A percentile compares a stretch with the other conserved stretches of the same genome.
Evolutionary conservation across 2,797 vertebrate genomes (phyloP).

Genomic region (Enoplosus armatus): DNA sequence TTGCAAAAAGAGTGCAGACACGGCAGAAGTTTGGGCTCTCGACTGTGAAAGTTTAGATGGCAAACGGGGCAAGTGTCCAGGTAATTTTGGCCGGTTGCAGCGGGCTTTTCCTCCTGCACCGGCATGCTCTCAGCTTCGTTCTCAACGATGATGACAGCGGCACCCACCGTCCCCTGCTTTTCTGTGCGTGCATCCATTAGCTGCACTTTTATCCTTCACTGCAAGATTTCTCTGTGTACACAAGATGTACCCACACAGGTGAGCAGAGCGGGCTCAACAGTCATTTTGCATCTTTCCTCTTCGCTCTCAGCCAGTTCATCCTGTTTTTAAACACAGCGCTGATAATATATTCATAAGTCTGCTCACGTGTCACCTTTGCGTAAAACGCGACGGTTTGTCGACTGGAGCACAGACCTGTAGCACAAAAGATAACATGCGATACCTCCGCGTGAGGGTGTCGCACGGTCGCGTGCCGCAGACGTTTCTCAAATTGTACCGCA

Average conservation of each 20-base stretch:
- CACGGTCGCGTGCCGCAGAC: conserved; percentile 28
- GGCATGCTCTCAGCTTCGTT: conserved; percentile 91
- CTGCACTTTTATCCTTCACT: not conserved
- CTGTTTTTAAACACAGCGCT: not conserved
- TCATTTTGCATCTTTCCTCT: not conserved
- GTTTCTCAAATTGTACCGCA: conserved; percentile 43
- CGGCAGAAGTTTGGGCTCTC: conserved; percentile 90
- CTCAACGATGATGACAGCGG: conserved; percentile 71
- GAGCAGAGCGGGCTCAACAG: not conserved
- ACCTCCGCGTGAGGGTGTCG: not conserved
- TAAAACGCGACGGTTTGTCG: not conserved
- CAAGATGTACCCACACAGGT: conserved; percentile 2
- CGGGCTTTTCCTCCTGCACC: conserved; percentile 81
- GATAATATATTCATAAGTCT: not conserved
- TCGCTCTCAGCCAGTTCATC: not conserved
- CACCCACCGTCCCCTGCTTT: conserved; percentile 14
- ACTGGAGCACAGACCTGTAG: not conserved
- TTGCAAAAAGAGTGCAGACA: conserved; percentile 92
- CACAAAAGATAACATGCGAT: not conserved
- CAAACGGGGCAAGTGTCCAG: conserved; percentile 92
- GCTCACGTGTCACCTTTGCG: not conserved
- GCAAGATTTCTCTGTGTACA: not conserved
- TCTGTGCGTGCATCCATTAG: conserved; percentile 40
- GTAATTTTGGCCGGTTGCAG: conserved; percentile 78
- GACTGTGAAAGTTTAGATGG: conserved; percentile 87